phyloP scores from a whole-genome alignment of 1,140 invertebrate genomes.

The Saxidomus purpurata region DNA sequence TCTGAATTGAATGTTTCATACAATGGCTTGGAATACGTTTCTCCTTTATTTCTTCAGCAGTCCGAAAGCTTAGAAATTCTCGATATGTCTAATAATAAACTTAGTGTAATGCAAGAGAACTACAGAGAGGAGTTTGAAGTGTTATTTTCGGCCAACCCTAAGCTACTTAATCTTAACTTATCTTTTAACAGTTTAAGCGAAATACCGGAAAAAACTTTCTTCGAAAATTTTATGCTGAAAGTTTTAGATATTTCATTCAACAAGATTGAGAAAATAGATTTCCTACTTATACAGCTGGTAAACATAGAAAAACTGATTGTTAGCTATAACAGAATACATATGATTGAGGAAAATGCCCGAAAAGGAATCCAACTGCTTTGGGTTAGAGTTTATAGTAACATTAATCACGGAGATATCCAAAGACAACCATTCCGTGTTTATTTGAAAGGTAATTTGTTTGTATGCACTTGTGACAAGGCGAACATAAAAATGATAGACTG shows the following conservation, averaged over 20 bases:
- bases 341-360: not conserved
- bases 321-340: not conserved
- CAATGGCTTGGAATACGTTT: not conserved
- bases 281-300: not conserved
- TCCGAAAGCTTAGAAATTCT: not conserved
- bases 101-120: not conserved
- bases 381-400: not conserved
- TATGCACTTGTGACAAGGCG: not conserved
- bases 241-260: not conserved
- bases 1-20: not conserved
- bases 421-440: not conserved
- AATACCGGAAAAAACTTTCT: not conserved
- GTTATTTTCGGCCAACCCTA: not conserved
- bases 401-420: not conserved
- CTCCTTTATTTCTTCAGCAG: not conserved
- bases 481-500: not conserved
- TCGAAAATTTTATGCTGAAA: not conserved
- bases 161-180: not conserved
- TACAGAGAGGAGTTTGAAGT: not conserved
- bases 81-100: slow-evolving; percentile 2
- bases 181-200: not conserved
- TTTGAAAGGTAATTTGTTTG: not conserved
- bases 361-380: not conserved
- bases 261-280: not conserved
- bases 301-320: not conserved